Evolutionary conservation across 2,797 vertebrate species (phyloP).

Genomic region (Mus spretus): DNA sequence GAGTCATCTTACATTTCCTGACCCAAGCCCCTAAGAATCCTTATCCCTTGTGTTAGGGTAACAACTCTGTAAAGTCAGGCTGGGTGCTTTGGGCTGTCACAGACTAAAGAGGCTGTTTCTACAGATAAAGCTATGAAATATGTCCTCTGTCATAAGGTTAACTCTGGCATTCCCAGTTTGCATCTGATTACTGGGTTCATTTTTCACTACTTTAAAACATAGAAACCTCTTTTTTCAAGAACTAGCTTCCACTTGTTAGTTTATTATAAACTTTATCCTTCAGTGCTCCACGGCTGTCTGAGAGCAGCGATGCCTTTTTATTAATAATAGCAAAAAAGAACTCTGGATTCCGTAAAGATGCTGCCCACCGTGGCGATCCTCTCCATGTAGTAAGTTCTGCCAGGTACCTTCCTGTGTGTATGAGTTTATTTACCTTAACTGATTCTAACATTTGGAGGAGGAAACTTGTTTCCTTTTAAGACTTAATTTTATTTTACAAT

Average conservation of each 20-base stretch:
- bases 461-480: constrained; percentile 1
- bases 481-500: constrained; percentile 50
- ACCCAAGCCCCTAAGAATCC: background rate
- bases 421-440: constrained; percentile 4
- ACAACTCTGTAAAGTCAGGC: background rate
- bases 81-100: background rate
- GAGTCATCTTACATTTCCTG: background rate
- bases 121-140: constrained; percentile 3
- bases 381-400: background rate
- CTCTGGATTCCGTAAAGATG: background rate
- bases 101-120: constrained; percentile 3
- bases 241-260: background rate
- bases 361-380: background rate
- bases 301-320: background rate
- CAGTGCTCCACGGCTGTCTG: background rate
- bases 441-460: background rate
- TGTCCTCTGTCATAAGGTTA: background rate
- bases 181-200: background rate
- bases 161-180: constrained; percentile 48
- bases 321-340: background rate
- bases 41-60: background rate
- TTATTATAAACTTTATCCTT: background rate
- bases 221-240: background rate
- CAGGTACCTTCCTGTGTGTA: background rate
- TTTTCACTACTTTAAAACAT: background rate